Evolutionary conservation across 2,797 vertebrate genomes (phyloP).

Genomic region (Darevskia nairensis): DNA sequence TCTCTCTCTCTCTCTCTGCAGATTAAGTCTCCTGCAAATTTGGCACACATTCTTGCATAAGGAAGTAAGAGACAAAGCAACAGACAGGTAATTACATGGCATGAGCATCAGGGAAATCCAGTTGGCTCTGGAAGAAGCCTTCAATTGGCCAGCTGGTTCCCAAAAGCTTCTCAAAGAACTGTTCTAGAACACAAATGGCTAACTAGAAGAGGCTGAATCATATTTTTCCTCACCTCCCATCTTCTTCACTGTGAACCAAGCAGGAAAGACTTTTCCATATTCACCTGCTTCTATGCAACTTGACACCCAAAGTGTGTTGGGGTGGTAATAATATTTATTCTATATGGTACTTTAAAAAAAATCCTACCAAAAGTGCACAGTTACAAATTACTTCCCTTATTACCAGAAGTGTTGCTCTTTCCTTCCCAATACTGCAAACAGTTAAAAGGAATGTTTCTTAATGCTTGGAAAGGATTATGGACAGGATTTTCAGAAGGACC

Average conservation of each 20-base stretch:
- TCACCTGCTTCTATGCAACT: background rate
- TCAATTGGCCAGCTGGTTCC: slow-evolving; percentile 51
- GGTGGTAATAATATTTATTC: background rate
- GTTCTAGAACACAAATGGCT: slow-evolving; percentile 53
- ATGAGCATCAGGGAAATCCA: slow-evolving; percentile 63
- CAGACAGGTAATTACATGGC: slow-evolving; percentile 68
- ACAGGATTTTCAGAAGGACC: background rate
- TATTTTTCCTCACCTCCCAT: background rate
- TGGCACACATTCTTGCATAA: slow-evolving; percentile 65
- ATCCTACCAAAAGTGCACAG: background rate
- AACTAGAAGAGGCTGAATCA: slow-evolving; percentile 29
- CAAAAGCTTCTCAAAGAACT: slow-evolving; percentile 56
- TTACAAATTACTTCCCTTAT: background rate
- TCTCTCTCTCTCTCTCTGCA: slow-evolving; percentile 30
- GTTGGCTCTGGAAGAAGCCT: slow-evolving; percentile 57
- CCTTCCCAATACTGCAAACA: background rate
- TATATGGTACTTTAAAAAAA: background rate
- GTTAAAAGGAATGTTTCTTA: background rate
- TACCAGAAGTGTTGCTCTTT: background rate
- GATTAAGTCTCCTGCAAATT: slow-evolving; percentile 61
- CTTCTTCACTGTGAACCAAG: background rate
- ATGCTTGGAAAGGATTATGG: background rate
- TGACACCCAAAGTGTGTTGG: background rate
- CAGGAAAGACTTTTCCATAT: background rate
- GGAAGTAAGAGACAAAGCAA: slow-evolving; percentile 63